These are phyloP conservation scores for Chaetoderma sp. DNA, from an alignment of 2,888 invertebrate species.

Conservation along the genomic window DNA sequence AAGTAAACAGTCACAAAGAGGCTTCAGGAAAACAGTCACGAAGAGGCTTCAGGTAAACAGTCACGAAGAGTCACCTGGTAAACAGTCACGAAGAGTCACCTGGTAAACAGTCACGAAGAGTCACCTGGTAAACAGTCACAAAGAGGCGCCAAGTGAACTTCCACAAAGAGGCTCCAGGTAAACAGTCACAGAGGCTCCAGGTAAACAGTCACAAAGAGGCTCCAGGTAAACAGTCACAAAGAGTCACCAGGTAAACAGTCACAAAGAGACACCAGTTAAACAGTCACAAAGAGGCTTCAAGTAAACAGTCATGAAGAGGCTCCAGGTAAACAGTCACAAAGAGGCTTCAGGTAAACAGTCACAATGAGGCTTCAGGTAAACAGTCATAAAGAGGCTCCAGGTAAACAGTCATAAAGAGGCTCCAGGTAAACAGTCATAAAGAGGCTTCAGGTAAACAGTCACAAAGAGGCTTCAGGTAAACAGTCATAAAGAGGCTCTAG, in stretches of 20 bases:
- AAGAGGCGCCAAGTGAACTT: constrained; percentile 43
- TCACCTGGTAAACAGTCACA: neutral
- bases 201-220: neutral
- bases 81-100: neutral
- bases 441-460: constrained; percentile 44
- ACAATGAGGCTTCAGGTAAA: neutral
- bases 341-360: constrained; percentile 44
- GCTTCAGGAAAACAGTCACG: neutral
- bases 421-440: neutral
- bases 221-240: neutral
- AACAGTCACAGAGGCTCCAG: neutral
- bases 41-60: constrained; percentile 44
- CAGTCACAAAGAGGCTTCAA: neutral
- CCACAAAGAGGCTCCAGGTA: neutral
- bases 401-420: neutral
- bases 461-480: neutral
- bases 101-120: neutral
- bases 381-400: neutral
- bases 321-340: neutral
- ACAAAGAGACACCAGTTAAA: neutral
- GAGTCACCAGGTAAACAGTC: constrained; percentile 44
- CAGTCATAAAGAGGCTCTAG: neutral
- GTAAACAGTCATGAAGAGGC: neutral
- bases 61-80: neutral
- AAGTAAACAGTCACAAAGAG: neutral